These are phyloP conservation scores for Heterotilapia buettikoferi DNA, from an alignment of 2,113 vertebrate genomes.

Conservation along the genomic window DNA sequence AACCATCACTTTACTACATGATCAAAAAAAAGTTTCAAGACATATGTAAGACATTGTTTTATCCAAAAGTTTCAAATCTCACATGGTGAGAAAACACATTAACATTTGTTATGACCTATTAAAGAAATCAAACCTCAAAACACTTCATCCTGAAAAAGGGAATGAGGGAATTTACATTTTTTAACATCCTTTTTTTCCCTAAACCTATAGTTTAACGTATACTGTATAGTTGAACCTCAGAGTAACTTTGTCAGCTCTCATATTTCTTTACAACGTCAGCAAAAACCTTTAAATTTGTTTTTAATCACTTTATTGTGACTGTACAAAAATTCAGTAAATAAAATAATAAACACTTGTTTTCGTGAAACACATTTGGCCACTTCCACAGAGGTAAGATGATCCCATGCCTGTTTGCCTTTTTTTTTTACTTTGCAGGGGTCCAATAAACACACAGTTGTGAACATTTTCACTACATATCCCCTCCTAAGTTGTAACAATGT, in stretches of 20 bases:
- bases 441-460: constrained; percentile 2
- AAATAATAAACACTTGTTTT: constrained; percentile 44
- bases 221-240: background rate
- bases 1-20: background rate
- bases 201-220: background rate
- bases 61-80: background rate
- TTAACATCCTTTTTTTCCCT: background rate
- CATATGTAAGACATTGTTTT: background rate
- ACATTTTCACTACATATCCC: background rate
- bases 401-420: background rate
- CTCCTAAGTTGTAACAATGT: background rate
- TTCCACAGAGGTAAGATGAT: constrained; percentile 28
- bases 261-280: background rate
- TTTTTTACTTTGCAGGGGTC: background rate
- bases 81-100: background rate
- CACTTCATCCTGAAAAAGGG: background rate
- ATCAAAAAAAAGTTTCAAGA: background rate
- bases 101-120: background rate
- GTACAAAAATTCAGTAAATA: constrained; percentile 63
- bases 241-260: background rate
- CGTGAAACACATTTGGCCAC: constrained; percentile 48
- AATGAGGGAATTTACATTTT: background rate
- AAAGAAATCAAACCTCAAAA: background rate
- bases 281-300: constrained; percentile 2
- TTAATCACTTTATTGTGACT: constrained; percentile 64